These are phyloP conservation scores for Clytia hemisphaerica DNA, from an alignment of 30 jellyfish, hydroid and myxozoan species.

Conservation along the genomic window DNA sequence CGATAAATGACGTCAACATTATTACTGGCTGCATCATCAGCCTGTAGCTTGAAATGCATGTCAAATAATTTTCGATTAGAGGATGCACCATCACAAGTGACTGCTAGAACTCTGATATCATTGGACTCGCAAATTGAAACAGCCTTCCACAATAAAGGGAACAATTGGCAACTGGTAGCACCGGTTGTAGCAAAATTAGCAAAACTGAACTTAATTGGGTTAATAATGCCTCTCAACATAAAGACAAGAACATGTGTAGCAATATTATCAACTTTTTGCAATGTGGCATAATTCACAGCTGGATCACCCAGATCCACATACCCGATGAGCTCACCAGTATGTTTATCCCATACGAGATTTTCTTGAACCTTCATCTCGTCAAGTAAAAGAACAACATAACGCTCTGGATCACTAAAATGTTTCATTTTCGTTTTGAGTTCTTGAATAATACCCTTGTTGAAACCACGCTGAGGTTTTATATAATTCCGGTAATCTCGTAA, in stretches of 20 bases:
- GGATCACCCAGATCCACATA: conserved; percentile 63
- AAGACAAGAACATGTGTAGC: conserved; percentile 65
- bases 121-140: conserved; percentile 38
- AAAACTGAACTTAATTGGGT: conserved; percentile 44
- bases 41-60: conserved; percentile 19
- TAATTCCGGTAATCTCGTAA: conserved; percentile 47
- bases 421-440: conserved; percentile 30
- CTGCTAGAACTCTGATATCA: conserved; percentile 48
- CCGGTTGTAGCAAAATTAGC: conserved; percentile 64
- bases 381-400: conserved; percentile 29
- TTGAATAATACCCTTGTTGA: conserved; percentile 26
- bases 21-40: conserved; percentile 7
- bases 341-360: conserved; percentile 69
- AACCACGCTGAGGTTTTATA: conserved; percentile 55
- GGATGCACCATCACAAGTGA: conserved; percentile 73
- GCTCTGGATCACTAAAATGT: conserved; percentile 23
- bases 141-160: conserved; percentile 66
- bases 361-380: conserved; percentile 76
- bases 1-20: conserved; percentile 42
- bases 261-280: conserved; percentile 27
- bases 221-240: conserved; percentile 42
- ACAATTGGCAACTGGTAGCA: conserved; percentile 44
- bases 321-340: conserved; percentile 71
- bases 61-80: conserved; percentile 32
- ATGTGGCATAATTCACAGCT: conserved; percentile 45